Conservation (phyloP, 2,113 vertebrate species). For the Epinephelus cyanopodus region DNA sequence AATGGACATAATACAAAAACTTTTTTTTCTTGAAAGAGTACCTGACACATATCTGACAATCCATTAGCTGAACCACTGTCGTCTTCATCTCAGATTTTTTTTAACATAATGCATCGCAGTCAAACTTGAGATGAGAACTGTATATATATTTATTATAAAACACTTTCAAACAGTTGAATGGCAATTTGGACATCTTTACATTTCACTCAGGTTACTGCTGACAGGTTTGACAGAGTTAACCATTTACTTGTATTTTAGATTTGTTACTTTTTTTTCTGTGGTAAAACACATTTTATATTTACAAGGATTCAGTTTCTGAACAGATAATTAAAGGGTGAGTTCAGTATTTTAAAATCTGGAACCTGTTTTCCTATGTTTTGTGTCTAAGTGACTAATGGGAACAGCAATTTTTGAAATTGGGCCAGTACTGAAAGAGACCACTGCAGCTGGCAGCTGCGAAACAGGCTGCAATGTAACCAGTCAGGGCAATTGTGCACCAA, state of each 20-base stretch:
- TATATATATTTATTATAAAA: neutral
- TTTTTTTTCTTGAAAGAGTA: constrained; percentile 1
- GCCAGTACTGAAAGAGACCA: too few relatives aligned
- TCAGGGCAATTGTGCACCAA: too few relatives aligned
- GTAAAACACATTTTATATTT: constrained; percentile 36
- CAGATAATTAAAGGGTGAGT: neutral
- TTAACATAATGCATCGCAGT: neutral
- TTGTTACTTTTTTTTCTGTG: neutral
- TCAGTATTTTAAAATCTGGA: too few relatives aligned
- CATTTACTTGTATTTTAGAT: neutral
- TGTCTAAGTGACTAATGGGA: too few relatives aligned
- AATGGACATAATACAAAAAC: neutral
- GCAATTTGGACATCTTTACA: neutral
- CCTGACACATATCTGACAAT: neutral
- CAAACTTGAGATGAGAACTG: neutral
- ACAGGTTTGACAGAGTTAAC: constrained; percentile 4
- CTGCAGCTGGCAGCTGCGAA: too few relatives aligned
- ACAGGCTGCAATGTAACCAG: too few relatives aligned
- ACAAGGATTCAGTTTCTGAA: constrained; percentile 36
- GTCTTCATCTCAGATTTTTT: constrained; percentile 16
- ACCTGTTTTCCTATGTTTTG: too few relatives aligned
- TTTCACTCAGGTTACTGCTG: constrained; percentile 1
- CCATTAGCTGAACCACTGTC: neutral
- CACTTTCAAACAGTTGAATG: neutral
- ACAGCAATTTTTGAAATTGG: too few relatives aligned